Percentiles rank a stretch among this genome's conserved stretches.
phyloP scores from a whole-genome alignment of 1,140 invertebrate genomes.

The Pogonognathellus flavescens region DNA sequence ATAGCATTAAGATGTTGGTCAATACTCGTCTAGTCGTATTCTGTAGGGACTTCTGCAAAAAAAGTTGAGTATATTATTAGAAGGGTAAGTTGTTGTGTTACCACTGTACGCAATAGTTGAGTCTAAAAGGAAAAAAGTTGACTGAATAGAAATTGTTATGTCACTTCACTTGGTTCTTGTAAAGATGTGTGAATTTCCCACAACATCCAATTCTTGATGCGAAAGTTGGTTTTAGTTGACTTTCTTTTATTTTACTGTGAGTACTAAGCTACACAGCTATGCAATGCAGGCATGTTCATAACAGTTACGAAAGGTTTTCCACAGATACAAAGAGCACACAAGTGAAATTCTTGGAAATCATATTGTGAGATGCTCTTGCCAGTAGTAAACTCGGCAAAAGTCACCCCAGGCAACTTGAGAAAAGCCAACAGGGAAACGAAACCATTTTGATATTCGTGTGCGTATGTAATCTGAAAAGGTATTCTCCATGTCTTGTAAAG shows the following conservation, averaged over 20 bases:
- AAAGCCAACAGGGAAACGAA: constrained; percentile 43
- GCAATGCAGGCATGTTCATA: background rate
- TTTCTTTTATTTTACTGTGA: background rate
- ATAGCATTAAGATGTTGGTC: constrained; percentile 15
- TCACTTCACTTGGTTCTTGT: background rate
- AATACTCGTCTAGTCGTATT: constrained; percentile 17
- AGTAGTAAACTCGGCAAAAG: background rate
- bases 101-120: no score
- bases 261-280: background rate
- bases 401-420: constrained; percentile 42
- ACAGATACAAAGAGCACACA: background rate
- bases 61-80: background rate
- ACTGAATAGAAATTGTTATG: constrained; percentile 27
- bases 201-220: background rate
- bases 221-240: background rate
- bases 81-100: background rate
- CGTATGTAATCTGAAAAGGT: background rate
- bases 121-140: constrained; percentile 15
- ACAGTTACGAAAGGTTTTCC: background rate
- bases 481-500: background rate
- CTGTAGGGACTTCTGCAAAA: background rate
- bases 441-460: constrained; percentile 23
- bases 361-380: background rate
- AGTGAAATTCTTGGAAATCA: constrained; percentile 18
- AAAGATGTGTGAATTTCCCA: constrained; percentile 30